These are phyloP conservation scores for Musca domestica DNA, from an alignment of 1,140 invertebrate species.

Conservation along the genomic window DNA sequence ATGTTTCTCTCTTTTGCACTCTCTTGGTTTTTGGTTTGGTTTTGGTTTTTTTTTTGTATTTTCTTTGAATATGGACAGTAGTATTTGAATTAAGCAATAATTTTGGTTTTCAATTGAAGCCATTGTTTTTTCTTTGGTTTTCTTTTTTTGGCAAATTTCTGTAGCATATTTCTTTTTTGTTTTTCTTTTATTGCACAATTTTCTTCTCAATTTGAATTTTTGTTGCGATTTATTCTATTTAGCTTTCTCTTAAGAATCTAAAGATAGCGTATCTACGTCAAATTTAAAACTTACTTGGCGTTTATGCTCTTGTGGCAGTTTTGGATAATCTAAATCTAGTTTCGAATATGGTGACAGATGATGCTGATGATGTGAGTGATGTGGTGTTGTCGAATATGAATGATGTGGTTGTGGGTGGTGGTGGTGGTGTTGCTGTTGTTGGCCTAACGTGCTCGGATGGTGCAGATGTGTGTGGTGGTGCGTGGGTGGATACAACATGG, in stretches of 20 bases:
- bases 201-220: conserved; percentile 4
- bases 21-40: too few species aligned
- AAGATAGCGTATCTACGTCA: conserved; percentile 54
- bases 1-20: too few species aligned
- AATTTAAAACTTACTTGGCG: conserved; percentile 57
- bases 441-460: conserved; percentile 3
- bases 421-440: conserved; percentile 7
- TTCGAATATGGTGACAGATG: conserved; percentile 52
- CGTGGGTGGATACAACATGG: conserved; percentile 37
- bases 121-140: too few species aligned
- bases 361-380: conserved; percentile 41
- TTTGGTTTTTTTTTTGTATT: too few species aligned
- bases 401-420: conserved; percentile 25
- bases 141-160: too few species aligned
- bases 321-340: conserved; percentile 56
- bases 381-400: conserved; percentile 32
- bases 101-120: too few species aligned
- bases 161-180: too few species aligned
- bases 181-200: too few species aligned
- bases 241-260: conserved; percentile 47
- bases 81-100: too few species aligned
- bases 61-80: too few species aligned
- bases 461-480: conserved; percentile 32
- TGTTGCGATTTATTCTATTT: conserved; percentile 18
- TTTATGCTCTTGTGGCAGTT: conserved; percentile 54